Base-by-base conservation (phyloP, 1,140 invertebrate genomes). In the Pseudomyrmex flavicornis region DNA sequence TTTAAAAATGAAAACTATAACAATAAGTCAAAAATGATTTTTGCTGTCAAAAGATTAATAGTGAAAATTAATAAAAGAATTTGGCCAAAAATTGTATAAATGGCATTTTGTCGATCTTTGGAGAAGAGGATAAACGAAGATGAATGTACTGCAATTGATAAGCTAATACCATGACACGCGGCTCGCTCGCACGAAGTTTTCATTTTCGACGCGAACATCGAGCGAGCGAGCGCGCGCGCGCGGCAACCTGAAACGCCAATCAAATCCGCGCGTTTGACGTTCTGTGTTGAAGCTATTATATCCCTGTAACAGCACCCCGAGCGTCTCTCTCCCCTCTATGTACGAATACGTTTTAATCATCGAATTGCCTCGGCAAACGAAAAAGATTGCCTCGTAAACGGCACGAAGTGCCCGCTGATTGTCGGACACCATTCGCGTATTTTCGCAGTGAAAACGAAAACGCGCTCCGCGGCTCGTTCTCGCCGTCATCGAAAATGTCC, bases 321-420 rank as follows among this genome's bases (percentile, higher is more conserved):
- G 44, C 54, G 12, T 22, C 69, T 22, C 76, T 66, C 76, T 70
- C 59, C 56, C 20, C 46, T 13, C 26, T 35, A 35, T 35, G 5
- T 35, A 35, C 66, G 26, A 61, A 62, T 66, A 80, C 83, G 66
- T 85, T 88, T 88, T 88, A 88, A 88, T 88, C 77, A 87, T 59
- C 77, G 86, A 88, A 85, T 88, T 74, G 87, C 74, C 61, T 50
- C 13, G 66, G 59, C 26, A 69, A 75, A 83, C 58, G 75, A 72
- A 73, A 88, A 88, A 83, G 82, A 77, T 88, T 74, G 83, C 54
- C 48, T 72, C 65, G 80, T 87, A 87, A 87, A 80, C 54, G 75
- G 83, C 76, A 85, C 82, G 65, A 72, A 85, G 86, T 73, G 63
- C 48, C 62, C 26, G 50, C 44, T 54, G 86, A 88, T 88, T 88